Evolutionary conservation across 92 coral and sea anemone genomes (phyloP).

Genomic region (Montipora capitata): DNA sequence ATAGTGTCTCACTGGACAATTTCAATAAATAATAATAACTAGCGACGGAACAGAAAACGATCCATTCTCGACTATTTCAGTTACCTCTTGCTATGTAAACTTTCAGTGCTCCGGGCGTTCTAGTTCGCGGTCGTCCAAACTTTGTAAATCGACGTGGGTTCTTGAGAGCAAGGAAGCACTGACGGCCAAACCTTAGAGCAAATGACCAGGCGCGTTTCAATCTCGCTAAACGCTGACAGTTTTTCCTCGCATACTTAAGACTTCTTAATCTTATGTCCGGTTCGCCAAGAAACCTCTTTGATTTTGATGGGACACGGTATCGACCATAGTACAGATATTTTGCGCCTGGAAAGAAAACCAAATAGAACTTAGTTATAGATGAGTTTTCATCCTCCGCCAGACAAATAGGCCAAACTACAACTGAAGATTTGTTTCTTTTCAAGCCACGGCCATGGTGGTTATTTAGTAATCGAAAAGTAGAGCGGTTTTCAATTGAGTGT

Average conservation of each 20-base stretch:
- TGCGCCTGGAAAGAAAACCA: constrained; percentile 13
- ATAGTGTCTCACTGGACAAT: too few species aligned
- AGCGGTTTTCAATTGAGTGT: too few species aligned
- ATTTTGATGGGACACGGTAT: constrained; percentile 32
- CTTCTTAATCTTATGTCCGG: constrained; percentile 12
- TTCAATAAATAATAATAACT: too few species aligned
- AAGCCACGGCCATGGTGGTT: too few species aligned
- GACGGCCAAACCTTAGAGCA: constrained; percentile 47
- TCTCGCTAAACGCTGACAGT: constrained; percentile 50
- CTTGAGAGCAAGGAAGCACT: constrained; percentile 27
- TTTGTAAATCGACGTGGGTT: constrained; percentile 28
- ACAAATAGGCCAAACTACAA: too few species aligned
- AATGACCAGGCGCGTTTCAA: constrained; percentile 39
- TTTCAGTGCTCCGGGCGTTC: constrained; percentile 47
- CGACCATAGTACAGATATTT: constrained; percentile 28
- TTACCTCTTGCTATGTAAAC: constrained; percentile 47
- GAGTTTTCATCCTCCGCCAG: too few species aligned
- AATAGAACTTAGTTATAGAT: too few species aligned
- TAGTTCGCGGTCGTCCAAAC: constrained; percentile 25
- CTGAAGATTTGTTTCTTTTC: too few species aligned
- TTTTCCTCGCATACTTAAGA: constrained; percentile 14
- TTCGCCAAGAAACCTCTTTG: constrained; percentile 30
- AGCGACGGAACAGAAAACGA: neutral
- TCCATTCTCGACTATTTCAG: neutral
- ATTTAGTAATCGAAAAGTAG: too few species aligned